Percentiles rank a stretch among this genome's conserved stretches.
phyloP scores from a whole-genome alignment of 2,797 vertebrate species.

The Crocidura indochinensis region DNA sequence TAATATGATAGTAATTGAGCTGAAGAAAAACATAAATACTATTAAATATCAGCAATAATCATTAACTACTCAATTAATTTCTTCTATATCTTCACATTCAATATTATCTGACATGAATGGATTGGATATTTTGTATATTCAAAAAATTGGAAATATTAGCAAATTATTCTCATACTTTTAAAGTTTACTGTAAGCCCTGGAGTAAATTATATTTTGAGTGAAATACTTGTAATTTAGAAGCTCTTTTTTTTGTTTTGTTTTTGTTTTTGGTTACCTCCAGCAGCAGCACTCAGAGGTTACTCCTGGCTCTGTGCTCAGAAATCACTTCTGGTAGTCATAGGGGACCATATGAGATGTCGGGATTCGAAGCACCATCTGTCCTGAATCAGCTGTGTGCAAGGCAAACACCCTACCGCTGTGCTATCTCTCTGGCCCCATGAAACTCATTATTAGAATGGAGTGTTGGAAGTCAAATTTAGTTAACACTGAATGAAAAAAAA shows the following conservation, averaged over 20 bases:
- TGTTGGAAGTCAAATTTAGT: constrained; percentile 43
- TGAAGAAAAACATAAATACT: constrained; percentile 72
- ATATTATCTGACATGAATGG: constrained; percentile 62
- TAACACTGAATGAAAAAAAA: constrained; percentile 59
- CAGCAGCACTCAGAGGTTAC: too few species aligned
- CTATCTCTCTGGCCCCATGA: too few species aligned
- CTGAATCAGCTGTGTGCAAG: too few species aligned
- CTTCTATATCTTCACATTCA: not conserved
- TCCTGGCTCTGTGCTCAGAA: too few species aligned
- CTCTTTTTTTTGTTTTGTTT: not conserved
- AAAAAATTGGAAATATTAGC: constrained; percentile 75
- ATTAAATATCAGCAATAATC: constrained; percentile 71
- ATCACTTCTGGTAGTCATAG: too few species aligned
- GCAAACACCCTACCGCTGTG: too few species aligned
- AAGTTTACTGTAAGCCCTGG: not conserved
- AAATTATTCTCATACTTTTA: constrained; percentile 61
- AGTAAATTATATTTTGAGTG: constrained; percentile 67
- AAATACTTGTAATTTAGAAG: constrained; percentile 73
- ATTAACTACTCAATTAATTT: constrained; percentile 30
- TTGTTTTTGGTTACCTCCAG: too few species aligned
- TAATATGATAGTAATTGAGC: not conserved
- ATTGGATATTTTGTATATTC: constrained; percentile 56
- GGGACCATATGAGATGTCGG: too few species aligned
- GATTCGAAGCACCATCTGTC: too few species aligned
- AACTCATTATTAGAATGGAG: constrained; percentile 48